A percentile compares a stretch with the other conserved stretches of the same genome.
These are phyloP conservation scores for Prinia subflava DNA, from an alignment of 2,113 vertebrate genomes.

Conservation along the genomic window DNA sequence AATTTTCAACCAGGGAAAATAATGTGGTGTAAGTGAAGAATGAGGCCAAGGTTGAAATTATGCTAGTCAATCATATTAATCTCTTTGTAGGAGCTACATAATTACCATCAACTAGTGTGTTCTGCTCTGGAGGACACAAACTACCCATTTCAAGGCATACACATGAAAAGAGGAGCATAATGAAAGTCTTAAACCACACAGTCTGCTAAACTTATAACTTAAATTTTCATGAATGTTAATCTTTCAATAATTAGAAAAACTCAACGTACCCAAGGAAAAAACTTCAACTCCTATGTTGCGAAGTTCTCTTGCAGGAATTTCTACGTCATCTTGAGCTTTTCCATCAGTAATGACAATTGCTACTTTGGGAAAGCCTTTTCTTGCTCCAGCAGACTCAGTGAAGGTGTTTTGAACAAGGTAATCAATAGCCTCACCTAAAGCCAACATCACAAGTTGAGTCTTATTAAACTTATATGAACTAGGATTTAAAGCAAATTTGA, in stretches of 20 bases:
- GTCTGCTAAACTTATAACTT: background rate
- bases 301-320: conserved; percentile 83
- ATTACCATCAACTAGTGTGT: background rate
- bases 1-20: background rate
- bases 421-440: conserved; percentile 86
- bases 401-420: conserved; percentile 83
- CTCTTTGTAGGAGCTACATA: background rate
- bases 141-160: background rate
- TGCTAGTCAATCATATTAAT: background rate
- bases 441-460: background rate
- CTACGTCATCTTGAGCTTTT: conserved; percentile 87
- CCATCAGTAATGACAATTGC: conserved; percentile 91
- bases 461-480: background rate
- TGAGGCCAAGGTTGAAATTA: background rate
- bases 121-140: background rate
- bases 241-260: background rate
- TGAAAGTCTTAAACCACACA: background rate
- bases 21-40: background rate
- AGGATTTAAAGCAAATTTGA: background rate
- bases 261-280: conserved; percentile 87
- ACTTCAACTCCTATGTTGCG: conserved; percentile 88
- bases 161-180: background rate
- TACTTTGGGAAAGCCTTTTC: conserved; percentile 88
- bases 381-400: conserved; percentile 82
- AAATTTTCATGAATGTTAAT: background rate